A percentile compares a stretch with the other conserved stretches of the same genome.
Conservation (phyloP, 2,113 vertebrate species). For the Regulus satrapa region DNA sequence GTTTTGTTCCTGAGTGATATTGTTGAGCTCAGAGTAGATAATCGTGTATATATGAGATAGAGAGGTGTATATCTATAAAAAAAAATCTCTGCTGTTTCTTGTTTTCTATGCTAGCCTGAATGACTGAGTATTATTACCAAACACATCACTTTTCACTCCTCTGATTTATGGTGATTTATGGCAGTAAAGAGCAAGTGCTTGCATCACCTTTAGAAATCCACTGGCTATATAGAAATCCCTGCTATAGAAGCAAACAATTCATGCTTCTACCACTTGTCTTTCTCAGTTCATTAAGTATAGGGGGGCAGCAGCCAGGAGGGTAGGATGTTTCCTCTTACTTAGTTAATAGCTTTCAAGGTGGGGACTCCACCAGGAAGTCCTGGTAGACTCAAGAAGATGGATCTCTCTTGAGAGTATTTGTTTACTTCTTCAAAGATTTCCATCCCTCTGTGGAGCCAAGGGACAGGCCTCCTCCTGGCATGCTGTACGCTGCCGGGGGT, state of each 20-base stretch:
- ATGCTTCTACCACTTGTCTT: background rate
- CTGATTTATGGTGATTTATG: background rate
- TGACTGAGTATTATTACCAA: background rate
- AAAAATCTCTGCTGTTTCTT: background rate
- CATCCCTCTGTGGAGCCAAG: background rate
- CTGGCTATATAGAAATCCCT: background rate
- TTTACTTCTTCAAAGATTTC: background rate
- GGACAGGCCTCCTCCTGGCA: background rate
- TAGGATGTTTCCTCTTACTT: background rate
- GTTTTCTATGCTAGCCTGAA: background rate
- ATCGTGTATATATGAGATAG: background rate
- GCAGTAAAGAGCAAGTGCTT: background rate
- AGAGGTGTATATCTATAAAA: background rate
- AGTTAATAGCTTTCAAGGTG: background rate
- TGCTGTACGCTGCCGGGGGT: accelerated
- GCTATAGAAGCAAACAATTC: background rate
- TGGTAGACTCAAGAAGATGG: background rate
- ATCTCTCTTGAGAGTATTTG: background rate
- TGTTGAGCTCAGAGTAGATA: background rate
- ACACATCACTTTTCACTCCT: background rate
- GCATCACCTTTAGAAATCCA: background rate
- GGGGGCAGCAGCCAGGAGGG: background rate
- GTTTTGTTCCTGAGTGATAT: background rate
- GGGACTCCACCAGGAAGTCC: accelerated
- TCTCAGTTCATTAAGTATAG: background rate